Percentiles rank a stretch among this genome's conserved stretches.
Evolutionary conservation across 1,140 invertebrate genomes (phyloP).

Genomic region (Mercenaria mercenaria): DNA sequence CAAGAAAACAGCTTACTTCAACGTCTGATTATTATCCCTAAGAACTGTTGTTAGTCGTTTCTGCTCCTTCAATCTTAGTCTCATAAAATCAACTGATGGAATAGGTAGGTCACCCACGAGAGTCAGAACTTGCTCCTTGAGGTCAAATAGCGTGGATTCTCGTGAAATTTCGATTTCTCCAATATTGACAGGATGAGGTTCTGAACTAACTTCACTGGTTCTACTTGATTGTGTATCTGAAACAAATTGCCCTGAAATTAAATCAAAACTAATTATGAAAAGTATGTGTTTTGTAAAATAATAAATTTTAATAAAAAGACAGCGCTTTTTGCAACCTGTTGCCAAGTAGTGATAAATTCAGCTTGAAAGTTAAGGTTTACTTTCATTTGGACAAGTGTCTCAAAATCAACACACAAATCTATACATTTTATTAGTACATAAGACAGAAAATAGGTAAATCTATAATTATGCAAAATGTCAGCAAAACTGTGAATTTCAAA

Average conservation of each 20-base stretch:
- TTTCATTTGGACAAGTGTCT: no score
- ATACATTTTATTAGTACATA: no score
- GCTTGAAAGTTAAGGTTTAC: no score
- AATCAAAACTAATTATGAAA: no score
- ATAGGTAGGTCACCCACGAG: conserved; percentile 70
- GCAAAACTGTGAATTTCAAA: no score
- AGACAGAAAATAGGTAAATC: no score
- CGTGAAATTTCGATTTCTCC: conserved; percentile 79
- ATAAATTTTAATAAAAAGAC: no score
- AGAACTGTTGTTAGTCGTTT: conserved; percentile 71
- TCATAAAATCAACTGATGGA: conserved; percentile 73
- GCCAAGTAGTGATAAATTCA: no score
- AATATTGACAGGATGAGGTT: conserved; percentile 62
- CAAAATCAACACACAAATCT: no score
- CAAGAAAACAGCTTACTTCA: conserved; percentile 76
- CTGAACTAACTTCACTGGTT: conserved; percentile 2
- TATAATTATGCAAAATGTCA: no score
- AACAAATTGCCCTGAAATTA: not conserved
- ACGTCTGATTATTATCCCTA: conserved; percentile 69
- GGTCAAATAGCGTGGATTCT: conserved; percentile 75
- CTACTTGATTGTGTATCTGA: conserved; percentile 20
- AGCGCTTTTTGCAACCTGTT: no score
- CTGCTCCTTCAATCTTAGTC: conserved; percentile 76
- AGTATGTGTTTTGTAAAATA: no score
- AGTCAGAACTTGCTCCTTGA: conserved; percentile 78